These are phyloP conservation scores for Syngnathus scovelli DNA, from an alignment of 2,113 vertebrate species.

Conservation along the genomic window DNA sequence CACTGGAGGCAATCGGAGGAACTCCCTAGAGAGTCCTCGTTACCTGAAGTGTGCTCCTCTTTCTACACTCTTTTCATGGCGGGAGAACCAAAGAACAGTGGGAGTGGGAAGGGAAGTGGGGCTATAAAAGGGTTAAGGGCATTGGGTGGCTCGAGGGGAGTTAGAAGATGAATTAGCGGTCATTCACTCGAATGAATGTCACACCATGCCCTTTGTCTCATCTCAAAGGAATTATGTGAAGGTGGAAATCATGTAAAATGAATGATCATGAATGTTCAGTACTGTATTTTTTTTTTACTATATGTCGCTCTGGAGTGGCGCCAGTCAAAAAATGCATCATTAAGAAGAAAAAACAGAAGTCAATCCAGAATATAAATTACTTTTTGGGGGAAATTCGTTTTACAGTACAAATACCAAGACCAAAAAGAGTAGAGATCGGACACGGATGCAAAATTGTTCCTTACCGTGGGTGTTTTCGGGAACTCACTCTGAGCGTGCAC, in stretches of 20 bases:
- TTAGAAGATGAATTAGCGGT: not conserved
- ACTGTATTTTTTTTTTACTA: too few species aligned
- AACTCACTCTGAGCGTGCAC: too few species aligned
- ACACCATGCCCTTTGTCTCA: not conserved
- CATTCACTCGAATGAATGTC: not conserved
- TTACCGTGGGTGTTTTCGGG: too few species aligned
- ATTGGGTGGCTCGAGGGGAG: not conserved
- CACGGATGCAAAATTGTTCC: too few species aligned
- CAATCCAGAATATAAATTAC: too few species aligned
- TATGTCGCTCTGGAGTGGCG: too few species aligned
- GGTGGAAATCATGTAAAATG: not conserved
- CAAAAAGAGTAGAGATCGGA: too few species aligned
- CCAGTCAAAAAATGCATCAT: too few species aligned
- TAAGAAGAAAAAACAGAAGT: too few species aligned
- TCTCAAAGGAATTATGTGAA: not conserved
- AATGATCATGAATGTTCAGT: not conserved
- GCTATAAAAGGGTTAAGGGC: not conserved
- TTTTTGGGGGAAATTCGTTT: too few species aligned
- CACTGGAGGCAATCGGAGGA: slow-evolving; percentile 62
- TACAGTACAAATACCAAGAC: too few species aligned
- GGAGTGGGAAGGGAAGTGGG: not conserved
- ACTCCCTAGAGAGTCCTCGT: slow-evolving; percentile 46
- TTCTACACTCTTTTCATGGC: slow-evolving; percentile 21
- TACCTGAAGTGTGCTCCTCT: slow-evolving; percentile 45
- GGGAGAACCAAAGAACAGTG: not conserved